Evolutionary conservation across 1,140 invertebrate genomes (phyloP).

Genomic region (Panonychus citri): DNA sequence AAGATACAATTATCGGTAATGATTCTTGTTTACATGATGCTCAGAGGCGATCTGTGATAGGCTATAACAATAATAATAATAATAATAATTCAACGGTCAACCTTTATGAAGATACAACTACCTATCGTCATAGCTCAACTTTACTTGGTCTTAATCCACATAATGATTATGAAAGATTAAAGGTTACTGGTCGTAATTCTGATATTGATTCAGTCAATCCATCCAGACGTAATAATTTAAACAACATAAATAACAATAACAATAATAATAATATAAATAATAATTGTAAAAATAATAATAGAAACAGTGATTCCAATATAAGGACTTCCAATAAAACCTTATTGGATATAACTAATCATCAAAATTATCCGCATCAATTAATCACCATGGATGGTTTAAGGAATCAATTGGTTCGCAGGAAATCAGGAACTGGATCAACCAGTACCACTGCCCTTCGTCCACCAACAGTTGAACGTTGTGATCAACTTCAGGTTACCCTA

Average conservation of each 20-base stretch:
- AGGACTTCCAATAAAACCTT: background rate
- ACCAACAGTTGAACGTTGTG: slow-evolving; percentile 22
- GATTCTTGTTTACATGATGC: background rate
- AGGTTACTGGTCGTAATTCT: background rate
- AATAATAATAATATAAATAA: background rate
- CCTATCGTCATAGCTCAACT: background rate
- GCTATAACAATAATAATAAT: background rate
- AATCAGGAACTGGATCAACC: background rate
- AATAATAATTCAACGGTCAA: background rate
- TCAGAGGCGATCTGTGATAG: background rate
- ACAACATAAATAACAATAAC: background rate
- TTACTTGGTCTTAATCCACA: background rate
- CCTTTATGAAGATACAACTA: background rate
- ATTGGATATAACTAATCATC: background rate
- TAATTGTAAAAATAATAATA: background rate
- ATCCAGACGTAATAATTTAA: no score
- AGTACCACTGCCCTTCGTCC: slow-evolving; percentile 15
- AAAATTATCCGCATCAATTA: background rate
- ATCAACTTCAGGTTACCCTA: slow-evolving; percentile 48
- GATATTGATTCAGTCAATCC: no score
- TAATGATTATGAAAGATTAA: background rate
- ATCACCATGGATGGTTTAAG: background rate
- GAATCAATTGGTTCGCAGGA: background rate
- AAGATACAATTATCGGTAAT: background rate
- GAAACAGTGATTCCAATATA: background rate